Conservation (phyloP, 2,113 vertebrate genomes). For the Psettodes erumei region DNA sequence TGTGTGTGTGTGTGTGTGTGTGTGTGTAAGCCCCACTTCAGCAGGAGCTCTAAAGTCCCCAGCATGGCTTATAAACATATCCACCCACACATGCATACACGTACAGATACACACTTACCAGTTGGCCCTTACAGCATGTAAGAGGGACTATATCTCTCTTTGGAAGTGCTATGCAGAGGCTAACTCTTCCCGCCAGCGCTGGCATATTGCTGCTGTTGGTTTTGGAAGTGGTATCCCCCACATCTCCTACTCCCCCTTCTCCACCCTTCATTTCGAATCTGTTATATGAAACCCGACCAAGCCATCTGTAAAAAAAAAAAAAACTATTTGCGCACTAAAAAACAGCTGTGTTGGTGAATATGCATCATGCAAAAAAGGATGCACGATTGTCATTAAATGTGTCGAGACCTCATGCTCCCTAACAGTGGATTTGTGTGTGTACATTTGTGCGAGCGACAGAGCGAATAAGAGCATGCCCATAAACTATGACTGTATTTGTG, state of each 20-base stretch:
- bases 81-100: slow-evolving; percentile 55
- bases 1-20: slow-evolving; percentile 25
- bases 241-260: background rate
- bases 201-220: slow-evolving; percentile 70
- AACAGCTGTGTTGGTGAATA: slow-evolving; percentile 29
- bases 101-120: slow-evolving; percentile 41
- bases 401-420: slow-evolving; percentile 28
- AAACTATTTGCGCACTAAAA: slow-evolving; percentile 10
- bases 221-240: slow-evolving; percentile 56
- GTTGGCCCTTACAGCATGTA: slow-evolving; percentile 62
- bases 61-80: slow-evolving; percentile 57
- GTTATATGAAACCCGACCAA: slow-evolving; percentile 59
- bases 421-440: slow-evolving; percentile 29
- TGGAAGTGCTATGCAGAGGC: slow-evolving; percentile 77
- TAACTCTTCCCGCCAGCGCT: slow-evolving; percentile 68
- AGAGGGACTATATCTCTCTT: slow-evolving; percentile 73
- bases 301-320: slow-evolving; percentile 50
- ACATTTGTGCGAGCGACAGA: background rate
- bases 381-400: slow-evolving; percentile 37
- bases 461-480: slow-evolving; percentile 11
- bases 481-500: slow-evolving; percentile 21
- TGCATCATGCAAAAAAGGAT: slow-evolving; percentile 33
- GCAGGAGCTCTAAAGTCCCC: slow-evolving; percentile 55
- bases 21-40: slow-evolving; percentile 53
- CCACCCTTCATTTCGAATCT: slow-evolving; percentile 41